Percentiles rank a stretch among this genome's conserved stretches.
phyloP scores from a whole-genome alignment of 2,113 vertebrate species.

The Sapajus apella region DNA sequence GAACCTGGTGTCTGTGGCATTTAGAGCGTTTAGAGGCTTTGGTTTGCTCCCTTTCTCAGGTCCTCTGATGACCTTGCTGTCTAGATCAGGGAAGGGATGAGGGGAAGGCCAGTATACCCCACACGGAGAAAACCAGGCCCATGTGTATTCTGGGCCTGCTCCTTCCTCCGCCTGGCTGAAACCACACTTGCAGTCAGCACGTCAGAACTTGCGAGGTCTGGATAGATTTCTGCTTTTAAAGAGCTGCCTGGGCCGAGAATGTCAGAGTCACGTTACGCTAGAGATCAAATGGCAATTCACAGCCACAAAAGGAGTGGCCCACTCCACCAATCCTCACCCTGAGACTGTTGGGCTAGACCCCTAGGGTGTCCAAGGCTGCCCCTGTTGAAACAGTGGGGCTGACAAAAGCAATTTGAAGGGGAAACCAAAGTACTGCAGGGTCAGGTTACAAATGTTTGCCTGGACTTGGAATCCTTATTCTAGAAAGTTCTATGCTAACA shows the following conservation, averaged over 20 bases:
- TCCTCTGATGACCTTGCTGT: background rate
- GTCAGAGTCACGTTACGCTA: background rate
- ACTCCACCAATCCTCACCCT: background rate
- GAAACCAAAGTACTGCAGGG: background rate
- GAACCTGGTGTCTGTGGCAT: background rate
- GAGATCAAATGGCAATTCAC: background rate
- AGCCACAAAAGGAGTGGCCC: background rate
- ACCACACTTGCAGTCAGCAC: background rate
- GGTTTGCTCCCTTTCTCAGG: background rate
- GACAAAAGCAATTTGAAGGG: background rate
- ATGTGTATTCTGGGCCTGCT: accelerated
- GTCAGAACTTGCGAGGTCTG: background rate
- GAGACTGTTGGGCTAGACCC: background rate
- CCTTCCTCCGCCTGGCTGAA: background rate
- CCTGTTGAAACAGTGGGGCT: background rate
- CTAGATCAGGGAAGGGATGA: background rate
- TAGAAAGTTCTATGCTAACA: background rate
- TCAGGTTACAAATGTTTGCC: background rate
- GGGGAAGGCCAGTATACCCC: background rate
- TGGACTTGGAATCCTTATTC: background rate
- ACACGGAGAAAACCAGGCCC: background rate
- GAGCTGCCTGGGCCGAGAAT: background rate
- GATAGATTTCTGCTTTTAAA: background rate
- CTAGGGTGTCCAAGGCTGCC: accelerated
- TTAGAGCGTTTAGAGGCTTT: background rate